Evolutionary conservation across 2,888 invertebrate species (phyloP).

Genomic region (Biston betularia): DNA sequence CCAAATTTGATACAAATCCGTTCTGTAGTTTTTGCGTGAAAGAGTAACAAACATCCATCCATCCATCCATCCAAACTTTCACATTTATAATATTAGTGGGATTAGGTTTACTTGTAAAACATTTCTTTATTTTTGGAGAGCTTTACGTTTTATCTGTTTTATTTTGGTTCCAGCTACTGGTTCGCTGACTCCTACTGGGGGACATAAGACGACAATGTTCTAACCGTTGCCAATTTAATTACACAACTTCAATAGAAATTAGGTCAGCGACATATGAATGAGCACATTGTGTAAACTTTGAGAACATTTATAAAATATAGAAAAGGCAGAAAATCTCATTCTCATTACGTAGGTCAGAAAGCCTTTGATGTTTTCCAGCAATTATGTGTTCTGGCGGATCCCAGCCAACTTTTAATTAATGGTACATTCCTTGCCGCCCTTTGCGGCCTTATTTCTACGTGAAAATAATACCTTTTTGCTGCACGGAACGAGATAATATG

Average conservation of each 20-base stretch:
- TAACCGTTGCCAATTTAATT: neutral
- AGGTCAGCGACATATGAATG: slow-evolving; percentile 14
- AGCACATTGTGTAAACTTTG: slow-evolving; percentile 4
- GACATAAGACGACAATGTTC: too few relatives aligned
- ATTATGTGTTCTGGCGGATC: slow-evolving; percentile 36
- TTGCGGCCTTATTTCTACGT: slow-evolving; percentile 34
- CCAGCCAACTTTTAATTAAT: slow-evolving; percentile 46
- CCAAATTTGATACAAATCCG: too few relatives aligned
- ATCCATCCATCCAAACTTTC: too few relatives aligned
- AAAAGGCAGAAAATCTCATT: slow-evolving; percentile 27
- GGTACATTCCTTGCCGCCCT: slow-evolving; percentile 37
- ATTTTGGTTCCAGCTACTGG: too few relatives aligned
- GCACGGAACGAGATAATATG: slow-evolving; percentile 39
- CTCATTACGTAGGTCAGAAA: slow-evolving; percentile 30
- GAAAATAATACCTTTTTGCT: slow-evolving; percentile 41
- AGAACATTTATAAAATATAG: slow-evolving; percentile 11
- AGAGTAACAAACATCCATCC: too few relatives aligned
- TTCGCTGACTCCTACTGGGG: too few relatives aligned
- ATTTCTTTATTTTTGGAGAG: too few relatives aligned
- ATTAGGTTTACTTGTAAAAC: too few relatives aligned
- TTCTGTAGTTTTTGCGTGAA: too few relatives aligned
- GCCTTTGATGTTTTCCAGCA: slow-evolving; percentile 41
- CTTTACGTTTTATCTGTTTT: too few relatives aligned
- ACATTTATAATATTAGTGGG: too few relatives aligned
- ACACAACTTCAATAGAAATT: slow-evolving; percentile 2